Evolutionary conservation across 2,888 invertebrate genomes (phyloP), one percentile per base, ranked within the genome.

Genomic region (Osmoderma eremita): DNA sequence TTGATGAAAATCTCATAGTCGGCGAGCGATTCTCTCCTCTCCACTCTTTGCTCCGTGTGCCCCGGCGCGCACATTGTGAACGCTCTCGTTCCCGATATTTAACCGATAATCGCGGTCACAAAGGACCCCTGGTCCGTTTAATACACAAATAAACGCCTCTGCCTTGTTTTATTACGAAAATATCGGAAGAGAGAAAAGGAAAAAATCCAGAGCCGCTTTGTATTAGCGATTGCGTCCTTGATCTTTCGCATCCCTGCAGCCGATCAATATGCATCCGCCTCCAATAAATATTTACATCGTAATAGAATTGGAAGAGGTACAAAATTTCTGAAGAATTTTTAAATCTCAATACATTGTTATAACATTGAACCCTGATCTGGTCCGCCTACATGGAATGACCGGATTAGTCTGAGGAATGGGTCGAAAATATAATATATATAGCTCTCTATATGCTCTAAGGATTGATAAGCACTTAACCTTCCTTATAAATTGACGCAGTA

Each of bases 1-100:
- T 82, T 82, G 81, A 83, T 83, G 83, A 82, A 82, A 83, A 81
- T 82, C 80, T 78, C 82, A 81, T 82, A 79, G 81, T 75, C 67
- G 56, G 69, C 48, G 65, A 36, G 54, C 69, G 42, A 36, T 58
- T 64, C 41, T 48, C 54, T 39, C 53, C 62, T 63, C 63, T 3
- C 6, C 30, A 4, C 24, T 24, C 24, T 24, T 24, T 30, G 10
- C 30, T 30, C 69, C 36, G 65, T 69, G 51, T 67, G 30, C 30
- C 45, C 15, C 30, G 22, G 58, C 24, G 24, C 30, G 30, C 45
- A 58, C 42, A 58, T 53, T 36, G 51, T 53, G 36, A 2, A 30
- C 30, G 30, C 3, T 10, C 10, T 10, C 6, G 24, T 15, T 45
- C 45, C 41, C 41, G 70, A 67, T 67, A 68, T 69, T 69, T 67